A percentile compares a stretch with the other conserved stretches of the same genome.
Conservation (phyloP, 2,797 vertebrate species). For the Circus cinereus region DNA sequence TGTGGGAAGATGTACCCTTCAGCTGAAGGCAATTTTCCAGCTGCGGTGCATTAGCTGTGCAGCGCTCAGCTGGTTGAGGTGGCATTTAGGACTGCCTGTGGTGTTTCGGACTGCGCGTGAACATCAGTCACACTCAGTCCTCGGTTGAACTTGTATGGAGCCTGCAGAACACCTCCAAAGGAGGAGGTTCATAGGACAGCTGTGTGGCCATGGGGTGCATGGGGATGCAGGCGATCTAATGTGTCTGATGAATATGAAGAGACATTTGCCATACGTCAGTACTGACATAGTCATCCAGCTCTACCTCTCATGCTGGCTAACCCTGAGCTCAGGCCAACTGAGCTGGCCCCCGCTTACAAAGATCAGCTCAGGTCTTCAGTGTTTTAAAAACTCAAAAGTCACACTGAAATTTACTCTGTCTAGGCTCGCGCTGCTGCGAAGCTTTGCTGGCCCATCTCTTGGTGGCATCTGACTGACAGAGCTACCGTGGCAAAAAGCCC, state of each 20-base stretch:
- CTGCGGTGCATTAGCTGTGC: neutral
- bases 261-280: neutral
- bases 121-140: neutral
- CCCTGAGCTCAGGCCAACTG: neutral
- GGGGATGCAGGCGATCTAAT: neutral
- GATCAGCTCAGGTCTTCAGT: neutral
- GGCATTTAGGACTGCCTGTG: neutral
- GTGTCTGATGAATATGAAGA: neutral
- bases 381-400: neutral
- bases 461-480: neutral
- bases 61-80: neutral
- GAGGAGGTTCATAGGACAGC: neutral
- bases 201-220: neutral
- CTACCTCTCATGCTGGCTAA: neutral
- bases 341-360: neutral
- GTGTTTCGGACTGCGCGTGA: accelerated
- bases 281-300: neutral
- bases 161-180: neutral
- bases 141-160: neutral
- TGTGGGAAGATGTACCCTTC: neutral
- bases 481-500: neutral
- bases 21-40: neutral
- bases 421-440: neutral
- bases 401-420: neutral
- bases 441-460: neutral